Evolutionary conservation across 1,140 invertebrate genomes (phyloP), one percentile per base, ranked within the genome.

Genomic region (Macrocentrus cingulum): DNA sequence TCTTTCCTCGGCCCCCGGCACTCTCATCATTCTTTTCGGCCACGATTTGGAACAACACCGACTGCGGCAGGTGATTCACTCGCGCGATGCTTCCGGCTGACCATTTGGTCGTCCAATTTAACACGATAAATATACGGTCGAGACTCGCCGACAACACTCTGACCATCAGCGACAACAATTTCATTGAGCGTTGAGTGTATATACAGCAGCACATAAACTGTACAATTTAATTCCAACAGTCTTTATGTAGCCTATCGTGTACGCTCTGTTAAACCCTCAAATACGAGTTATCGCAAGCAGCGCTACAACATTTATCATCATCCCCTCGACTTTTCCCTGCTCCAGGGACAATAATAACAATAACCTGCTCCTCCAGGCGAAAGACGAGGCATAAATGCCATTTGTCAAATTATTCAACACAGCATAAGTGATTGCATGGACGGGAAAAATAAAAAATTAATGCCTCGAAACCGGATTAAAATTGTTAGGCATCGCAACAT

Each of bases 51-150:
- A 15, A n/a, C 8, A n/a, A 39, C 3, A 39, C 36, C 3, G 3
- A 34, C 6, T 34, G 36, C 42, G 55, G 51, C 62, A 50, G 62
- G 25, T 57, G 55, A 63, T 63, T 61, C 53, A 56, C 48, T 48
- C 23, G 2, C 13, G 18, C 51, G 4, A 7, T 6, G 37, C 59
- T 63, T 64, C 62, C 62, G 62, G 59, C 58, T 50, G 45, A 11
- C 61, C 54, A 56, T 61, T 64, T 61, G 56, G 46, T 48, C 44
- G 51, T 64, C 59, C 54, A 61, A 61, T 61, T 64, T 44, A 56
- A 42, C 32, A 32, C 53, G 48, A 50, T 50, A 50, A 50, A 39
- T 15, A n/a, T 39, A 15, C 13, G 3, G 11, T 4, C 8, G 36
- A 8, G 36, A 39, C 36, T 39, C 11, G 36, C 13, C 7, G 7